A percentile compares a stretch with the other conserved stretches of the same genome.
These are phyloP conservation scores for Puntigrus tetrazona DNA, from an alignment of 2,113 vertebrate species.

Conservation along the genomic window DNA sequence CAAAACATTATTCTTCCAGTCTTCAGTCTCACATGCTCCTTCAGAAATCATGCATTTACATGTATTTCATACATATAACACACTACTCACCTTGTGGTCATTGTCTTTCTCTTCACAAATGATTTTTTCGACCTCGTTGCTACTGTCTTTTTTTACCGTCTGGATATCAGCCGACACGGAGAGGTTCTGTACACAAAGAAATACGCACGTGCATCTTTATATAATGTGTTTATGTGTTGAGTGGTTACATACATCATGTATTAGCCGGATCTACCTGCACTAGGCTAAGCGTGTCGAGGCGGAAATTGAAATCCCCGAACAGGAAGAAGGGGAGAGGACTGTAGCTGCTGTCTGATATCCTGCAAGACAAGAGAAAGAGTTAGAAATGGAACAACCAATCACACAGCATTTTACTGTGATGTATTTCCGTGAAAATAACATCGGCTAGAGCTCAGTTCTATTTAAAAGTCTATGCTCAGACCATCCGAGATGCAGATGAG, in stretches of 20 bases:
- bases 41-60: neutral
- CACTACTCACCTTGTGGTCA: slow-evolving; percentile 70
- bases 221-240: neutral
- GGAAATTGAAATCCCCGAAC: slow-evolving; percentile 85
- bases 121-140: slow-evolving; percentile 75
- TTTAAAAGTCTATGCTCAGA: too few relatives aligned
- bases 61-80: neutral
- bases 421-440: neutral
- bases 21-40: neutral
- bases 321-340: slow-evolving; percentile 75
- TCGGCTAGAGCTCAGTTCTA: neutral
- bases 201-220: neutral
- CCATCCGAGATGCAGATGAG: too few relatives aligned
- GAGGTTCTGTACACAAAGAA: slow-evolving; percentile 66
- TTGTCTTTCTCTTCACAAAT: slow-evolving; percentile 77
- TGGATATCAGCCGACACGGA: slow-evolving; percentile 70
- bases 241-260: neutral
- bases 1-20: neutral
- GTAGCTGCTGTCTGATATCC: slow-evolving; percentile 65
- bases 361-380: slow-evolving; percentile 41
- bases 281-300: slow-evolving; percentile 75
- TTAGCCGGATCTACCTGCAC: slow-evolving; percentile 69
- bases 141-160: slow-evolving; percentile 71
- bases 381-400: neutral
- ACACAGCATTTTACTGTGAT: neutral